Evolutionary conservation across 1,140 invertebrate species (phyloP), one percentile per base, ranked within the genome.

Genomic region (Papilio polyxenes): DNA sequence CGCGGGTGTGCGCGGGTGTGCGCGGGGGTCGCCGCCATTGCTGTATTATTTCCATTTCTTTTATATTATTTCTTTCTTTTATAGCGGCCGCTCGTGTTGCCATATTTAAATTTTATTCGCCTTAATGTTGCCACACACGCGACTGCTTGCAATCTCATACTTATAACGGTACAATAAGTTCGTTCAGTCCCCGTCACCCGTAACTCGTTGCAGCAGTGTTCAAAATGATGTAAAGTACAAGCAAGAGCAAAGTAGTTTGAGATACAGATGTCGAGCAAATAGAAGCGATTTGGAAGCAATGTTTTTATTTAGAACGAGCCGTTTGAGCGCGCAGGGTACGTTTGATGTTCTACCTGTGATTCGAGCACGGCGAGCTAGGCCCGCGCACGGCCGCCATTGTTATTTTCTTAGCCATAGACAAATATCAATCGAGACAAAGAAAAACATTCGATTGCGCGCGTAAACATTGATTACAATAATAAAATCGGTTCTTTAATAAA

Each of bases 81-180:
- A 92, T 91, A 90, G 90, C 90, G 83, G 81, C 78, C 84, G 84
- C 89, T 85, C 83, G 87, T 94, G 91, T 90, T 90, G 89, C 92
- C 90, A 92, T 94, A 94, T 94, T 94, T 94, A 94, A 94, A 94
- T 94, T 92, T 94, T 93, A 92, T 93, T 89, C 85, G 89, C 92
- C 91, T 93, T 94, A 94, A 94, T 94, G 92, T 92, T 90, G 88
- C 92, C 92, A 93, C 91, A 92, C 92, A 92, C 91, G 88, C 86
- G 84, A 88, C 87, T 89, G 85, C 88, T 89, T 88, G 90, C 90
- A 91, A 93, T 92, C 89, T 93, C 91, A 91, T 91, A 90, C 86
- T 87, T 88, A 89, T 91, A 89, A 89, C 81, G 81, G 83, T 79
- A 82, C 90, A 83, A 90, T 65, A 4, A 11, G 11, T 37, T 69